Conservation (phyloP, 1,140 invertebrate species). For the Zaprionus davidi region DNA sequence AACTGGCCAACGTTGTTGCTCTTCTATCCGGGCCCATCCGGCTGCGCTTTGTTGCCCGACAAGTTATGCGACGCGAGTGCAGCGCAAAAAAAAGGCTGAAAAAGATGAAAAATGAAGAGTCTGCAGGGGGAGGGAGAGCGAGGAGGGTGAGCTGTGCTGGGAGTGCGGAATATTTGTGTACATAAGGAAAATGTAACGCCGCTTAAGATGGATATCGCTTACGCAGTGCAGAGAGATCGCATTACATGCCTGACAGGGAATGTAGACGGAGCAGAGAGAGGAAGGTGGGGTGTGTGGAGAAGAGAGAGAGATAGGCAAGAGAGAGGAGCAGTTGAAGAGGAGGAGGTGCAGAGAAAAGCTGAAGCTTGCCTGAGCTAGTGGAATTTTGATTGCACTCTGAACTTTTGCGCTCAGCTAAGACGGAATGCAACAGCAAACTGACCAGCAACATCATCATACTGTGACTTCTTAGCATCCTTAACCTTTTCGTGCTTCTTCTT, state of each 20-base stretch:
- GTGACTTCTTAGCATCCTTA: neutral
- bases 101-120: conserved; percentile 9
- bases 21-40: conserved; percentile 26
- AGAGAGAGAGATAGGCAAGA: neutral
- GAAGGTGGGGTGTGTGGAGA: neutral
- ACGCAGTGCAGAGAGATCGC: conserved; percentile 62
- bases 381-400: conserved; percentile 20
- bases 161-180: conserved; percentile 23
- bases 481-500: neutral
- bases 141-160: neutral
- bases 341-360: neutral
- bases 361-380: neutral
- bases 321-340: neutral
- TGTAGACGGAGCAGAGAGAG: neutral
- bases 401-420: conserved; percentile 1
- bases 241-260: conserved; percentile 4
- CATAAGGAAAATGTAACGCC: conserved; percentile 62
- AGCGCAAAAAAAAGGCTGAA: conserved; percentile 2
- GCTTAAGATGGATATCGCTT: conserved; percentile 76
- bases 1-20: conserved; percentile 6
- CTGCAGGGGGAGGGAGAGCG: conserved; percentile 1
- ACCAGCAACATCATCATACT: neutral
- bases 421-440: neutral
- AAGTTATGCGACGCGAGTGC: conserved; percentile 61
- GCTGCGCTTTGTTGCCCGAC: conserved; percentile 74